Evolutionary conservation across 2,113 vertebrate genomes (phyloP), one percentile per base, ranked within the genome.

Genomic region (Enhydra lutris): DNA sequence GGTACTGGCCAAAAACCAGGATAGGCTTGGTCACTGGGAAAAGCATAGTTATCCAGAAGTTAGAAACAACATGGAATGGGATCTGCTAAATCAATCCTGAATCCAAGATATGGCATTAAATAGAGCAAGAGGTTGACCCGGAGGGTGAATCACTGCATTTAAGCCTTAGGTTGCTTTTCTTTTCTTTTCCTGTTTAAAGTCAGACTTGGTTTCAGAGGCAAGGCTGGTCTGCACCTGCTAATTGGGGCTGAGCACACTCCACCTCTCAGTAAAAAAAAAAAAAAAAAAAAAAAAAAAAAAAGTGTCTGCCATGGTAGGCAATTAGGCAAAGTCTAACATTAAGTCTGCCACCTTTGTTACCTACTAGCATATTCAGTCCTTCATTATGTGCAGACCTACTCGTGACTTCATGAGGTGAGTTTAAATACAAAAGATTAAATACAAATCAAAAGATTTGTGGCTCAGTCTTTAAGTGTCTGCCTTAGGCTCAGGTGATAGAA

Each of bases 281-380:
- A 52, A 52, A 52, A 52, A 15, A 52, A n/a, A n/a, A n/a, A n/a
- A n/a, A 52, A 17, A 52, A 52, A 52, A 52, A 17, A 61, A 83
- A 74, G 71, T 0, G 0, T 34, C 6, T 31, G 7, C 6, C 39
- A 57, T 47, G 18, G 42, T 8, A 29, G 86, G 13, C 36, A 63
- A 92, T 18, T 67, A n/a, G 26, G 10, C 21, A 82, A 10, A 78
- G 7, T n/a, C 36, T 36, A 18, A 73, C 7, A 73, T 3, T 47
- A 55, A 65, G 39, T 83, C 42, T 29, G 7, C 9, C 50, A 14
- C 14, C 26, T 91, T 63, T 59, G 4, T 50, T 87, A 1, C 7
- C 34, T 1, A 34, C 26, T 7, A 26, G 42, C 6, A 24, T 12
- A 67, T 17, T 65, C 6, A 50, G 4, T n/a, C 47, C 45, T 67